phyloP scores from a whole-genome alignment of 1,140 invertebrate genomes.

The Heliothis virescens region DNA sequence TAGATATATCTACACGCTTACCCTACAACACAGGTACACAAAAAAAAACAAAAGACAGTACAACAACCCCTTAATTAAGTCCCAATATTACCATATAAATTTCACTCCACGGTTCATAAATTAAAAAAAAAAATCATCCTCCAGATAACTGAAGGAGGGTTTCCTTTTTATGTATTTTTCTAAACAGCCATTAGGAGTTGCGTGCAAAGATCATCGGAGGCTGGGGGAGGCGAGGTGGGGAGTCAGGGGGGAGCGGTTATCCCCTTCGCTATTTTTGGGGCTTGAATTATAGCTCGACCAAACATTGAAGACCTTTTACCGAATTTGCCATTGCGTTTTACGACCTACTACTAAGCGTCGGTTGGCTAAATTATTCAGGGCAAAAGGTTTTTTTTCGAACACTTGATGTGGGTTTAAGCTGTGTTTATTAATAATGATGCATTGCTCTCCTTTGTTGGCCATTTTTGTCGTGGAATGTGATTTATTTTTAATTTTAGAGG shows the following conservation, averaged over 20 bases:
- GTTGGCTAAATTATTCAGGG: slow-evolving; percentile 80
- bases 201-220: slow-evolving; percentile 73
- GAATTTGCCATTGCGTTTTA: slow-evolving; percentile 82
- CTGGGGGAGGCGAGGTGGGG: slow-evolving; percentile 57
- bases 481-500: background rate
- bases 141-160: slow-evolving; percentile 28
- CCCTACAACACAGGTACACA: background rate
- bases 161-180: slow-evolving; percentile 61
- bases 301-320: slow-evolving; percentile 83
- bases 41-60: background rate
- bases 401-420: slow-evolving; percentile 64
- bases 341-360: slow-evolving; percentile 77
- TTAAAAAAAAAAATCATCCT: slow-evolving; percentile 34
- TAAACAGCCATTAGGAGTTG: slow-evolving; percentile 71
- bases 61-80: slow-evolving; percentile 23
- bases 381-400: slow-evolving; percentile 65
- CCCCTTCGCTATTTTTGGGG: slow-evolving; percentile 80
- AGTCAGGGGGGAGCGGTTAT: slow-evolving; percentile 61
- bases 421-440: slow-evolving; percentile 65
- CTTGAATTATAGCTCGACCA: slow-evolving; percentile 82
- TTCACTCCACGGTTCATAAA: slow-evolving; percentile 23
- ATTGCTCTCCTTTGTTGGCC: slow-evolving; percentile 11
- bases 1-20: background rate
- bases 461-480: background rate
- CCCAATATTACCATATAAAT: background rate